phyloP scores from a whole-genome alignment of 2,888 invertebrate genomes.

The Metalampra italica region DNA sequence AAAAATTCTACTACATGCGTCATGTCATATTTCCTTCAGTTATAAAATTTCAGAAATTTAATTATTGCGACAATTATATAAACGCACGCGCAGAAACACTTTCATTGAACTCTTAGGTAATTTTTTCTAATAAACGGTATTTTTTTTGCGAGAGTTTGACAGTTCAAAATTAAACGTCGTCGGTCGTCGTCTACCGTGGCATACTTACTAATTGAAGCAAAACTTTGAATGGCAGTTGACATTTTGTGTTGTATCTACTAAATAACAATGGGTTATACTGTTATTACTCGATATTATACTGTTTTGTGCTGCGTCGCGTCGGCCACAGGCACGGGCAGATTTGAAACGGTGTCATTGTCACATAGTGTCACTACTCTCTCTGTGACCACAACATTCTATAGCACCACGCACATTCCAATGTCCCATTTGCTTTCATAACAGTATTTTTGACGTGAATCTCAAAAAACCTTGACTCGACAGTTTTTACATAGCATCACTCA shows the following conservation, averaged over 20 bases:
- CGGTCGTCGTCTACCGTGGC: neutral
- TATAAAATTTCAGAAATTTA: neutral
- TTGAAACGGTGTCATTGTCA: conserved; percentile 37
- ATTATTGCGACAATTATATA: neutral
- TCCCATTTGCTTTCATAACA: conserved; percentile 25
- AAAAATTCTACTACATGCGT: too few relatives aligned
- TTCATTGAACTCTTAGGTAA: conserved; percentile 3
- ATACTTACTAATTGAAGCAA: neutral
- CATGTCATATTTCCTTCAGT: too few relatives aligned
- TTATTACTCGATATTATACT: neutral
- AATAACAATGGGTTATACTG: neutral
- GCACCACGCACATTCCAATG: neutral
- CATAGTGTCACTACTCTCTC: conserved; percentile 21
- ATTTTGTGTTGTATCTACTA: neutral
- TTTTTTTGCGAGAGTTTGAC: neutral
- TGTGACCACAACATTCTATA: conserved; percentile 11
- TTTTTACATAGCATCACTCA: too few relatives aligned
- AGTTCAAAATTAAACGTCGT: neutral
- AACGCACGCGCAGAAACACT: too few relatives aligned
- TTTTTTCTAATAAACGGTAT: neutral
- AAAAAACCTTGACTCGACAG: too few relatives aligned
- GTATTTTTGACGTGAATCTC: too few relatives aligned
- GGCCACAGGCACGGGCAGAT: too few relatives aligned
- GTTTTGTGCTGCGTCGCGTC: neutral
- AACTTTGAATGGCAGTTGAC: neutral